phyloP scores from a whole-genome alignment of 2,113 vertebrate genomes.

The Eolophus roseicapilla region DNA sequence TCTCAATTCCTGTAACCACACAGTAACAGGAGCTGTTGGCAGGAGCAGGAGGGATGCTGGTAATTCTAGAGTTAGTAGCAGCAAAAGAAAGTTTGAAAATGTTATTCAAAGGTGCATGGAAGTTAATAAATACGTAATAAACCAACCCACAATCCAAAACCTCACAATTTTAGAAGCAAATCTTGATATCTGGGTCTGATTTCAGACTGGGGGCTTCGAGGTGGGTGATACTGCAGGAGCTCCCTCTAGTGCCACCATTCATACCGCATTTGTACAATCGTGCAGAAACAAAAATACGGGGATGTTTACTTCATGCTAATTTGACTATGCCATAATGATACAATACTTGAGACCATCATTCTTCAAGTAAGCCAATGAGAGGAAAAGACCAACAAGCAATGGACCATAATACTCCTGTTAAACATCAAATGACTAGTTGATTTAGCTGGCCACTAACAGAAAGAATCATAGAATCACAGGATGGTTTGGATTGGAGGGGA shows the following conservation, averaged over 20 bases:
- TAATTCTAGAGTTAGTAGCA: not conserved
- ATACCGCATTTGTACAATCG: not conserved
- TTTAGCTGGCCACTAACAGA: not conserved
- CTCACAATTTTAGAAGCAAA: not conserved
- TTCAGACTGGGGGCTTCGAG: not conserved
- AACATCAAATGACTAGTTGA: not conserved
- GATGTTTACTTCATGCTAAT: rapidly evolving
- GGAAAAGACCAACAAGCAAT: not conserved
- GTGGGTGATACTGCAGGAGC: not conserved
- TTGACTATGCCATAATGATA: not conserved
- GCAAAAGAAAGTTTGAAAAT: not conserved
- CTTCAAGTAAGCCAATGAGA: not conserved
- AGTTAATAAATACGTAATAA: not conserved
- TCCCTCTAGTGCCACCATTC: not conserved
- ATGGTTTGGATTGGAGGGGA: not conserved
- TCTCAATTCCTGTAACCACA: not conserved
- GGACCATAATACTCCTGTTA: not conserved
- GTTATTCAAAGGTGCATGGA: not conserved
- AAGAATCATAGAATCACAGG: too few species aligned
- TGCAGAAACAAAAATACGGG: not conserved
- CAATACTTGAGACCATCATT: not conserved
- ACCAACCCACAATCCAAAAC: not conserved
- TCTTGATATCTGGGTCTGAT: not conserved
- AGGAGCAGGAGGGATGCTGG: not conserved
- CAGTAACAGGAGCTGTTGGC: not conserved